Conservation (phyloP, 2,113 vertebrate genomes). For the Tragelaphus imberbis region DNA sequence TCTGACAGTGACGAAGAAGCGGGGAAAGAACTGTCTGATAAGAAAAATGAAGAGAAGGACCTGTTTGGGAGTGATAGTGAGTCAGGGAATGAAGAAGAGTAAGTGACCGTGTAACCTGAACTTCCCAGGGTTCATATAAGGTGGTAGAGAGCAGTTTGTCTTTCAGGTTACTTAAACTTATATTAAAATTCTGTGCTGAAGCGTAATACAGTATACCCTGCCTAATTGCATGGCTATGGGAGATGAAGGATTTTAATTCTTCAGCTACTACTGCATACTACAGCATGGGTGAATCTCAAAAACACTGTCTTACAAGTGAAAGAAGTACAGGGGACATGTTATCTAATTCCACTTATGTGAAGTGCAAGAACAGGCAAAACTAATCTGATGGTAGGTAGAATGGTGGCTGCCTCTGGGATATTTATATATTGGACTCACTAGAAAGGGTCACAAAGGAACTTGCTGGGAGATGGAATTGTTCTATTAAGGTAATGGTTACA, state of each 20-base stretch:
- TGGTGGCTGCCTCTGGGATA: background rate
- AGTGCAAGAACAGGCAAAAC: background rate
- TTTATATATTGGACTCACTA: background rate
- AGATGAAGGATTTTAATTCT: background rate
- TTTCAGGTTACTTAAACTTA: background rate
- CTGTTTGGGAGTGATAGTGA: slow-evolving; percentile 98
- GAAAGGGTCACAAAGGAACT: background rate
- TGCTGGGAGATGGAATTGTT: background rate
- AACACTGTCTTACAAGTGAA: background rate
- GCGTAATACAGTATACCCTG: background rate
- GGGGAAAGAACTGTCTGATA: slow-evolving; percentile 73
- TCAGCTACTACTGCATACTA: background rate
- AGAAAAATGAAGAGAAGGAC: slow-evolving; percentile 89
- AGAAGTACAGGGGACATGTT: background rate
- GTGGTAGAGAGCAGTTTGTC: background rate
- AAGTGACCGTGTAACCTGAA: slow-evolving; percentile 72
- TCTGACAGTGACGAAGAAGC: slow-evolving; percentile 91
- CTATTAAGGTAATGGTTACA: background rate
- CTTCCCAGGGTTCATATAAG: background rate
- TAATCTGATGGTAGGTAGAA: background rate
- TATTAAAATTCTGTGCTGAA: background rate
- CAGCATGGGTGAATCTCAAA: background rate
- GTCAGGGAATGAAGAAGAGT: slow-evolving; percentile 95
- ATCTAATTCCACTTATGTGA: background rate
- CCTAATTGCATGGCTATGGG: background rate